Conservation (phyloP, 2,888 invertebrate genomes). For the Diaperis boleti region DNA sequence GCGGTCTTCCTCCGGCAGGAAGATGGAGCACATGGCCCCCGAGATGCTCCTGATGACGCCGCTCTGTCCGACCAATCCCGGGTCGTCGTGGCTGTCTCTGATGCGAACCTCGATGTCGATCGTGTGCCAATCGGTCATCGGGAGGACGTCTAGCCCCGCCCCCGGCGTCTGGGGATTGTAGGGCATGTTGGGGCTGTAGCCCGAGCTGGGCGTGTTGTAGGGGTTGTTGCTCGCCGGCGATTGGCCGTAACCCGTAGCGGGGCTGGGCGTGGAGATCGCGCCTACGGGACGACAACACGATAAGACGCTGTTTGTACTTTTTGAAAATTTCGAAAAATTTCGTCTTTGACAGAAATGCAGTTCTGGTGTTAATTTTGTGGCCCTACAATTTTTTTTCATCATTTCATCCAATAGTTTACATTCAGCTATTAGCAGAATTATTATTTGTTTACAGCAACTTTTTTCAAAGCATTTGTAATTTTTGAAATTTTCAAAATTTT, state of each 20-base stretch:
- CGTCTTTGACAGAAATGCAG: no score
- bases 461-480: no score
- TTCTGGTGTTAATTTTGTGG: no score
- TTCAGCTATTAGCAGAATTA: no score
- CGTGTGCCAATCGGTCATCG: slow-evolving; percentile 87
- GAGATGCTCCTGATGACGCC: slow-evolving; percentile 90
- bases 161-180: slow-evolving; percentile 88
- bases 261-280: slow-evolving; percentile 73
- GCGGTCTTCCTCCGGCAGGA: slow-evolving; percentile 88
- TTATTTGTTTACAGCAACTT: no score
- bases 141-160: slow-evolving; percentile 74
- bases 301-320: no score
- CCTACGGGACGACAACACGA: slow-evolving; percentile 45
- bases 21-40: slow-evolving; percentile 90
- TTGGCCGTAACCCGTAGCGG: slow-evolving; percentile 72
- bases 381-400: no score
- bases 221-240: slow-evolving; percentile 71
- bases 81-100: slow-evolving; percentile 81
- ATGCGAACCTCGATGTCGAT: slow-evolving; percentile 87
- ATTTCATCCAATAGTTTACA: no score
- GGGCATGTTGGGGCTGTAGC: slow-evolving; percentile 88
- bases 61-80: slow-evolving; percentile 84
- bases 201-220: slow-evolving; percentile 82
- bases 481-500: no score
- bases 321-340: no score